Base-by-base conservation (phyloP, 2,888 invertebrate species). In the Drosophila rubida region DNA sequence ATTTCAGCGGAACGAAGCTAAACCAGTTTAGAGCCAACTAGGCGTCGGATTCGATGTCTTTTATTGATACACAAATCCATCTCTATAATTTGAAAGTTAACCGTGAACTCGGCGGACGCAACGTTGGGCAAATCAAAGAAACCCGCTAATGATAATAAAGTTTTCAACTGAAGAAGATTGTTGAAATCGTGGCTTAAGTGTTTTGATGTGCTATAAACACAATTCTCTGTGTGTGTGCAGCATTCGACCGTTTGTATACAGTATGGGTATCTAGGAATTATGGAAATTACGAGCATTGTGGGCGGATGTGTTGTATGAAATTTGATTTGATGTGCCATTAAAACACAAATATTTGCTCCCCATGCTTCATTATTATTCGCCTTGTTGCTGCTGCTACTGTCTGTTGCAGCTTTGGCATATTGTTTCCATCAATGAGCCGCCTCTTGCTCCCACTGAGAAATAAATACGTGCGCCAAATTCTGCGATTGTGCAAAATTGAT, bases 311-410 rank as follows among this genome's bases (percentile, higher is more conserved):
- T 71, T 59, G 72, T n/a, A 64, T 74, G 74, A 74, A 77, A 74
- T 75, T 75, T 78, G 80, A 81, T 83, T 80, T 77, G 77, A 69
- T 59, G 41, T 60, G 76, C 62, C 59, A 75, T 77, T 68, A 64
- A 79, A 78, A 25, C 25, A 25, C 25, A 25, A 46, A 50, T 62
- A 66, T 74, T 71, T 71, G 53, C 66, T 35, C 75, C 75, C 55
- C 54, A 62, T 63, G 59, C 59, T 51, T 54, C 35, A 67, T 73
- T 58, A 55, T 42, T 46, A 32, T 22, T 25, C 19, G 19, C 19
- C 19, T 19, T 19, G 19, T 19, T 19, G 19, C 19, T 19, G 3
- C 3, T 19, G 19, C 19, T 19, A n/a, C 37, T 58, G 23, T 25
- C 53, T 64, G 60, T 49, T 66, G 80, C 72, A 71, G 60, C 46